Evolutionary conservation across 2,113 vertebrate species (phyloP).

Genomic region (Antigone vipio): DNA sequence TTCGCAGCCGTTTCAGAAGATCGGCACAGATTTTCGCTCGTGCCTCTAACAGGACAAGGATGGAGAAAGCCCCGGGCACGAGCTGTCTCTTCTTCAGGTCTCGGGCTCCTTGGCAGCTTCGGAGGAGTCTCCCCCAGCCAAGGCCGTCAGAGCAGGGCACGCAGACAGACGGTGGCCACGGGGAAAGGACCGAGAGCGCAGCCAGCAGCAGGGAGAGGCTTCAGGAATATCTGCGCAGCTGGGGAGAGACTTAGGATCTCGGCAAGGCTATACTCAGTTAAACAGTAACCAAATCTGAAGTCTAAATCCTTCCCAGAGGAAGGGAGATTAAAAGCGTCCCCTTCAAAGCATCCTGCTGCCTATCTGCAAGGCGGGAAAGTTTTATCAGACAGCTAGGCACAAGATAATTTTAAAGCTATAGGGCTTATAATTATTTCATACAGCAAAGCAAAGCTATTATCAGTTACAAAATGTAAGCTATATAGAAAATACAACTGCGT

Average conservation of each 20-base stretch:
- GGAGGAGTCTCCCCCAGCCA: background rate
- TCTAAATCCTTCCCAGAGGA: background rate
- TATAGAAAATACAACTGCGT: background rate
- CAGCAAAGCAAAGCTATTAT: background rate
- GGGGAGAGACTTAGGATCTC: background rate
- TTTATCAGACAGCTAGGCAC: background rate
- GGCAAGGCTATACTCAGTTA: background rate
- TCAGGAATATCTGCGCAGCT: background rate
- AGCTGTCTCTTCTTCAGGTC: background rate
- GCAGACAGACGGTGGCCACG: accelerated
- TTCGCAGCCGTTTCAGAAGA: background rate
- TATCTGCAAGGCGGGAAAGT: background rate
- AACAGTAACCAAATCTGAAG: background rate
- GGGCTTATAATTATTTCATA: background rate
- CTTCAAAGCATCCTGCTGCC: background rate
- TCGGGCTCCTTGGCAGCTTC: background rate
- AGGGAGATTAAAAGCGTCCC: background rate
- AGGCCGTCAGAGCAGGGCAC: background rate
- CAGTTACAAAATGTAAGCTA: background rate
- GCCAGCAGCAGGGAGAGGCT: background rate
- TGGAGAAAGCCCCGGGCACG: accelerated
- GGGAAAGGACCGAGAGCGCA: background rate
- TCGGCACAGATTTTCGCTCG: background rate
- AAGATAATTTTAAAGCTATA: background rate
- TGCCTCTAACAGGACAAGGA: background rate